Conservation (phyloP, 2,888 invertebrate species). For the Stegana nigrithorax region DNA sequence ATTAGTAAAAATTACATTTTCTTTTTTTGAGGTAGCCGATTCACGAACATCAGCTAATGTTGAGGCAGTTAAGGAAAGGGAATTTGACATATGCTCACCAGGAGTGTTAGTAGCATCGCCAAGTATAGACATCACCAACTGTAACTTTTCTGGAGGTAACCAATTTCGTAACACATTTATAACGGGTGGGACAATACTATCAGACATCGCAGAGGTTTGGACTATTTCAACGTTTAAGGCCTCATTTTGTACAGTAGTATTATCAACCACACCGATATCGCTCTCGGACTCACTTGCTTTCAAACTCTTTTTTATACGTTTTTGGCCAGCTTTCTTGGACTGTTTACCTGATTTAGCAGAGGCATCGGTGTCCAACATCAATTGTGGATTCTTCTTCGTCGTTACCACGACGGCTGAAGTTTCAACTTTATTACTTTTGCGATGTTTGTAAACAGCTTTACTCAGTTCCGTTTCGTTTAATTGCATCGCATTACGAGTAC, state of each 20-base stretch:
- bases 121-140: not conserved
- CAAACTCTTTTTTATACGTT: too few species aligned
- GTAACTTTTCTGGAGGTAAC: not conserved
- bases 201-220: not conserved
- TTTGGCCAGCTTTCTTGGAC: too few species aligned
- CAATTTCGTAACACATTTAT: not conserved
- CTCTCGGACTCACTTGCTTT: too few species aligned
- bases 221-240: too few species aligned
- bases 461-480: constrained; percentile 54
- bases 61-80: not conserved
- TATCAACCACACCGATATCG: too few species aligned
- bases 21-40: not conserved
- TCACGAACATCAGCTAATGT: too few species aligned
- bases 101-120: not conserved
- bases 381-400: too few species aligned
- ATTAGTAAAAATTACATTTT: too few species aligned
- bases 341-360: too few species aligned
- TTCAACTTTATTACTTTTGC: not conserved
- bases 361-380: too few species aligned
- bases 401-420: too few species aligned
- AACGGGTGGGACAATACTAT: not conserved
- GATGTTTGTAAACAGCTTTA: constrained; percentile 37
- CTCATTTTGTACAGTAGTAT: too few species aligned
- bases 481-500: constrained; percentile 48
- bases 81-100: not conserved